Base-by-base conservation (phyloP, 23 tunicate genomes). In the Phallusia fumigata region DNA sequence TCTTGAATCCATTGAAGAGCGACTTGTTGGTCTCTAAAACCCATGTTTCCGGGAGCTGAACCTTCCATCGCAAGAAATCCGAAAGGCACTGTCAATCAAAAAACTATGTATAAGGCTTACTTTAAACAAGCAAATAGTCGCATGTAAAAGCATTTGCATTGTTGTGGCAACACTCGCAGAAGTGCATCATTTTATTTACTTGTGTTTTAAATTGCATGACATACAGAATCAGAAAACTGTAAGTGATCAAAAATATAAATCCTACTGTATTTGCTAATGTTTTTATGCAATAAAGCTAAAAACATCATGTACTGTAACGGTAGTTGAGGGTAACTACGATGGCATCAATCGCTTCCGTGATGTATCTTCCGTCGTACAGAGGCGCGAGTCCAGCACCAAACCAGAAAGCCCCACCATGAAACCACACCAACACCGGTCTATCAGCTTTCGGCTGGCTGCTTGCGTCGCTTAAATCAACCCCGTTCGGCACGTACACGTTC, bases 341-440 rank as follows among this genome's bases (percentile, higher is more conserved):
- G 16, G 92, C 87, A 26, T 51, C 80, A 33, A 77, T 83, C 18
- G 86, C 77, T 76, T 83, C 80, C 1, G 87, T 65, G 74, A 88
- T 16, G 53, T 75, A 78, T 30, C 81, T 78, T 28, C 92, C 92
- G 73, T 88, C 92, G 64, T 88, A 88, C 45, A 88, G 30, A 31
- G 92, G 80, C 22, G 82, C 80, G 18, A 88, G 82, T 18, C 92
- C 92, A 12, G 79, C 76, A 64, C 92, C 92, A 53, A 88, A 88
- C 92, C 92, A 88, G 79, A 88, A 88, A 0, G 92, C 87, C 18
- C 92, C 92, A 18, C 92, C 92, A 52, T 88, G 92, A 32, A 88
- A 88, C 92, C 92, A 88, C 35, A 88, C 80, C 36, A 88, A 58
- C 0, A 88, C 87, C 0, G 87, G 87, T 19, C 32, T 52, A 79